A percentile compares a stretch with the other conserved stretches of the same genome.
Conservation (phyloP, 2,797 vertebrate species). For the Eremophila alpestris region DNA sequence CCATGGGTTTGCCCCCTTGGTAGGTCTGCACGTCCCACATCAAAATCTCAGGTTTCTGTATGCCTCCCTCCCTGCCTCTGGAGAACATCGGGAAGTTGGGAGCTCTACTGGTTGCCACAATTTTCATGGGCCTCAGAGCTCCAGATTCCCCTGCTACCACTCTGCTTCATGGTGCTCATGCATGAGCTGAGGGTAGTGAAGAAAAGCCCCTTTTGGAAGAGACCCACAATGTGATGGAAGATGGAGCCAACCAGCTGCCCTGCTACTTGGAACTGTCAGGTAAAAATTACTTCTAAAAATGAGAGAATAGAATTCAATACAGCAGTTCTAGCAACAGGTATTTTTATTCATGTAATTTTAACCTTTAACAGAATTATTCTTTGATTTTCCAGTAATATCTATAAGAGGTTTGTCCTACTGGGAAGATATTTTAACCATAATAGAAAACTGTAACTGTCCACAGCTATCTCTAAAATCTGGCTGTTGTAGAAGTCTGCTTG, state of each 20-base stretch:
- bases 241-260: background rate
- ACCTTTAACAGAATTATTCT: background rate
- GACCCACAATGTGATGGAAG: background rate
- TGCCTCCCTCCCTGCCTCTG: background rate
- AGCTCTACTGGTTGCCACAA: background rate
- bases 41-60: background rate
- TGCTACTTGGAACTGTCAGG: background rate
- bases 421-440: background rate
- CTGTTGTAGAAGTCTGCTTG: background rate
- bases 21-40: background rate
- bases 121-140: background rate
- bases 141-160: background rate
- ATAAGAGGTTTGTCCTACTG: background rate
- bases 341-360: background rate
- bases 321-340: background rate
- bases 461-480: background rate
- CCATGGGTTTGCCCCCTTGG: background rate
- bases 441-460: background rate
- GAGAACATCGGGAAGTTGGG: accelerated
- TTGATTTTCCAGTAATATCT: background rate
- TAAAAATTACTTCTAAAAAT: background rate
- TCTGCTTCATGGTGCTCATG: background rate
- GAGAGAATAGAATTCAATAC: background rate
- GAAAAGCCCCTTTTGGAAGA: background rate
- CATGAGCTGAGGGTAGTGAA: background rate